Percentiles rank a stretch among this genome's conserved stretches.
Evolutionary conservation across 2,113 vertebrate species (phyloP).

Genomic region (Guaruba guarouba): DNA sequence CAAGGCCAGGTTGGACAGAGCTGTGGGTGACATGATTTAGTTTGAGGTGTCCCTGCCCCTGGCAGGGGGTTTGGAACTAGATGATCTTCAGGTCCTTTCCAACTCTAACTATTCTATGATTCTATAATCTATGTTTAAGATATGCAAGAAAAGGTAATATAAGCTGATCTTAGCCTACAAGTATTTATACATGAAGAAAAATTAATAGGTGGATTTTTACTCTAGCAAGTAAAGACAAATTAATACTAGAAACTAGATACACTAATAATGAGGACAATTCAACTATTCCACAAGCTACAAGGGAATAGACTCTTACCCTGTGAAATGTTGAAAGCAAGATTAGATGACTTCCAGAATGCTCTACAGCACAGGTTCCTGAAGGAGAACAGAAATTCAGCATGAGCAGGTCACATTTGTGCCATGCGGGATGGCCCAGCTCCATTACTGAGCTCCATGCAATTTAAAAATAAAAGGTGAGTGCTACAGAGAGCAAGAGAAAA

Average conservation of each 20-base stretch:
- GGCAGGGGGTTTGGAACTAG: too few relatives aligned
- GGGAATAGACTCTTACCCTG: neutral
- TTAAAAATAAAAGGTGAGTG: neutral
- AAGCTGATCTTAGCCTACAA: neutral
- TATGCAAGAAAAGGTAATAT: neutral
- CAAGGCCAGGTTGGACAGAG: too few relatives aligned
- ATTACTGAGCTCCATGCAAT: neutral
- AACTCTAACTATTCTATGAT: too few relatives aligned
- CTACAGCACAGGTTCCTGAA: neutral
- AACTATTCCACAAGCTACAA: neutral
- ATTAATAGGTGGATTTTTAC: neutral
- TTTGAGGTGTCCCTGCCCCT: too few relatives aligned
- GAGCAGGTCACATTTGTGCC: neutral
- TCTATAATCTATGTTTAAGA: neutral
- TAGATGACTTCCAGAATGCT: neutral
- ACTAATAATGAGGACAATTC: neutral
- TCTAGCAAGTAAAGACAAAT: neutral
- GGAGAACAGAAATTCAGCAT: neutral
- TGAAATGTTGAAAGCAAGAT: neutral
- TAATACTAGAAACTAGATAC: neutral
- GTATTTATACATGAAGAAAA: neutral
- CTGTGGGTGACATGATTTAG: too few relatives aligned
- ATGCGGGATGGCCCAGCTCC: neutral
- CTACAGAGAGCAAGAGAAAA: neutral
- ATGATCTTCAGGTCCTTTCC: too few relatives aligned